Evolutionary conservation across 2,888 invertebrate species (phyloP).

Genomic region (Hypolimnas misippus): DNA sequence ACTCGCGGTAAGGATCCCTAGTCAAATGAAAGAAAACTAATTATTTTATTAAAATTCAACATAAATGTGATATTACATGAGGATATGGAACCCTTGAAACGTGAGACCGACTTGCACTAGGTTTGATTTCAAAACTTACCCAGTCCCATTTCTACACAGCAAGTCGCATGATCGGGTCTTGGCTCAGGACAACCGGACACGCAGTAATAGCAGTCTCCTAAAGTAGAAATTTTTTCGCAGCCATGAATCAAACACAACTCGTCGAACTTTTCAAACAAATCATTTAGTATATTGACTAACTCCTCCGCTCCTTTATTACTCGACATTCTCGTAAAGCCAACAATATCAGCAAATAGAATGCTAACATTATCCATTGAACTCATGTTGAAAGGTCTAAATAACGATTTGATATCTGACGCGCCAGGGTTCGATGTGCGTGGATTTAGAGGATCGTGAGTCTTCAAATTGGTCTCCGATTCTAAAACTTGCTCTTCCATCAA

Average conservation of each 20-base stretch:
- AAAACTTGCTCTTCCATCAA: conserved; percentile 89
- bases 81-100: too few relatives aligned
- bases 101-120: background rate
- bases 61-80: too few relatives aligned
- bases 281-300: conserved; percentile 96
- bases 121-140: conserved; percentile 71
- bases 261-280: conserved; percentile 97
- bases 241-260: conserved; percentile 93
- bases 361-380: conserved; percentile 97
- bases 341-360: conserved; percentile 98
- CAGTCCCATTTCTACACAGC: conserved; percentile 98
- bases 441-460: conserved; percentile 69
- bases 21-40: too few relatives aligned
- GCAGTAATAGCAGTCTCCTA: conserved; percentile 97
- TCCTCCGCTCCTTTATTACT: conserved; percentile 98
- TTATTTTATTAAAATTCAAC: background rate
- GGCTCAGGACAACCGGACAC: conserved; percentile 98
- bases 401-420: conserved; percentile 88
- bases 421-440: conserved; percentile 82
- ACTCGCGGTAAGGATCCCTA: too few relatives aligned
- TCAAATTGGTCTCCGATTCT: conserved; percentile 83
- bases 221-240: conserved; percentile 98
- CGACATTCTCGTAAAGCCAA: conserved; percentile 98
- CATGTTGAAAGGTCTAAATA: conserved; percentile 98
- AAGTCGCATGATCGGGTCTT: conserved; percentile 94